phyloP scores from a whole-genome alignment of 2,113 vertebrate species.

The Melanocharis versteri region DNA sequence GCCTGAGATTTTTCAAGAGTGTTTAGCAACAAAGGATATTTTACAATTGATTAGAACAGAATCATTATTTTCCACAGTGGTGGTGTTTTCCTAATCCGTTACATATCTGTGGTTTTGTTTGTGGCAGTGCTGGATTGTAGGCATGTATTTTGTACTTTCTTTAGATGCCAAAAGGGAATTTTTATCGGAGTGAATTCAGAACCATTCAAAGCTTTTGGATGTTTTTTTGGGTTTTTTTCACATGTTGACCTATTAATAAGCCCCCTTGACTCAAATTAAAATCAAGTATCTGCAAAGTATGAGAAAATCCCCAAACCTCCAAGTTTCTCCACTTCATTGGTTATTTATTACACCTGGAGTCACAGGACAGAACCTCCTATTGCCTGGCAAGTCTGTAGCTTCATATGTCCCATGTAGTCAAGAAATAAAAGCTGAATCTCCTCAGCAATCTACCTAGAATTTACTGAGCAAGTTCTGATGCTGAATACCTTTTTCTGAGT shows the following conservation, averaged over 20 bases:
- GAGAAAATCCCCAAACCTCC: neutral
- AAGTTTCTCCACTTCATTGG: neutral
- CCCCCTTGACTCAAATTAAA: neutral
- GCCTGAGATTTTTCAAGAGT: neutral
- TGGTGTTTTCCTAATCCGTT: neutral
- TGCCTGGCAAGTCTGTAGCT: neutral
- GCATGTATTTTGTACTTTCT: neutral
- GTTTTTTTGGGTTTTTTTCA: neutral
- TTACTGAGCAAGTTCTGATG: neutral
- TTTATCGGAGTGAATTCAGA: neutral
- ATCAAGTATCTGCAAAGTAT: neutral
- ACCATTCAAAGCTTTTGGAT: neutral
- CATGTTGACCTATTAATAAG: neutral
- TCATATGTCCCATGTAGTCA: neutral
- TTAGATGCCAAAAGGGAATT: neutral
- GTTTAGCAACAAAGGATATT: constrained; percentile 19
- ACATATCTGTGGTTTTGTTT: neutral
- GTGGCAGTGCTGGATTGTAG: neutral
- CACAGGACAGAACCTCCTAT: neutral
- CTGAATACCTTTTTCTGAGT: neutral
- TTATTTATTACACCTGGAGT: neutral
- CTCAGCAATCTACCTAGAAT: neutral
- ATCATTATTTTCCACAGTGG: neutral
- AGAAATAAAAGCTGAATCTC: neutral
- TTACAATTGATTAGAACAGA: neutral